Conservation (phyloP, 2,888 invertebrate genomes). For the Beris morrisii region DNA sequence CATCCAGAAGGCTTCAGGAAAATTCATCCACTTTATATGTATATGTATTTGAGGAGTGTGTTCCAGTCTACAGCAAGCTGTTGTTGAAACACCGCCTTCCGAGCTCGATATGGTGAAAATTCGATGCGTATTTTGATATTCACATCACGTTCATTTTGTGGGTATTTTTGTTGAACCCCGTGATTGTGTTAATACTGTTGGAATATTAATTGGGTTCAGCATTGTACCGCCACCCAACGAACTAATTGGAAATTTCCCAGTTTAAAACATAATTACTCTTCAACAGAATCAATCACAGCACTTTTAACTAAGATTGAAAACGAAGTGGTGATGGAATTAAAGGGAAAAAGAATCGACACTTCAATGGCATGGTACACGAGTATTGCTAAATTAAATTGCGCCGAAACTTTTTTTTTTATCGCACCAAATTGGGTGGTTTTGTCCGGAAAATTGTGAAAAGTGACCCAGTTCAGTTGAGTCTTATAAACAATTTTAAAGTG, state of each 20-base stretch:
- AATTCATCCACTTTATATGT: no score
- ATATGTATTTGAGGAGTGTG: no score
- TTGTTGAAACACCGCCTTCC: not conserved
- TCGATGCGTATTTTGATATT: slow-evolving; percentile 4
- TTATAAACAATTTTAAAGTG: no score
- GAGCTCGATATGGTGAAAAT: not conserved
- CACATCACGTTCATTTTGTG: slow-evolving; percentile 33
- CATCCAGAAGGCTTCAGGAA: no score
- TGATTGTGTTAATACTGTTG: slow-evolving; percentile 31
- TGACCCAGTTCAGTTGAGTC: no score
- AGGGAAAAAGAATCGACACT: not conserved
- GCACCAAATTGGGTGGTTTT: no score
- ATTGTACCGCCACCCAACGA: slow-evolving; percentile 2
- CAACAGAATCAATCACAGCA: slow-evolving; percentile 17
- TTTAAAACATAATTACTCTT: slow-evolving; percentile 20
- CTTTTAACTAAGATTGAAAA: slow-evolving; percentile 11
- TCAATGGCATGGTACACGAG: no score
- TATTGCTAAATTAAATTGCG: no score
- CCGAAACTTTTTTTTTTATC: no score
- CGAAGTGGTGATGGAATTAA: slow-evolving; percentile 20
- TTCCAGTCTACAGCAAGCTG: not conserved
- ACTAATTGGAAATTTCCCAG: slow-evolving; percentile 23
- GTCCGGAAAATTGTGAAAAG: no score
- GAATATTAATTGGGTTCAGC: slow-evolving; percentile 37
- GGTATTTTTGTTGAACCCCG: slow-evolving; percentile 33